These are phyloP conservation scores for Zootermopsis nevadensis DNA, from an alignment of 2,888 invertebrate species.

Conservation along the genomic window DNA sequence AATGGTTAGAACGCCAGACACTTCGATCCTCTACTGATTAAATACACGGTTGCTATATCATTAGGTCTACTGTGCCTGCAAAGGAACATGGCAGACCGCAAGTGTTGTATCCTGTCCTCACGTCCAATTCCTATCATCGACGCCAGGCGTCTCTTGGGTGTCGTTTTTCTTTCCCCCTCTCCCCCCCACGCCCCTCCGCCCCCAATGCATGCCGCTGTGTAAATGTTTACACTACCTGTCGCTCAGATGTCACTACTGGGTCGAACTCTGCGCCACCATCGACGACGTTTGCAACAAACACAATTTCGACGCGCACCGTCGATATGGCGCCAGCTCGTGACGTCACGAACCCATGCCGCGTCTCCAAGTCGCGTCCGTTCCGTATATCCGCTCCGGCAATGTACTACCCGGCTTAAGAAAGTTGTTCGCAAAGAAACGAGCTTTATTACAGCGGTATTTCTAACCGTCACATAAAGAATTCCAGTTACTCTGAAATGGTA, in stretches of 20 bases:
- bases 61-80: too few species aligned
- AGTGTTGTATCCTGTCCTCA: neutral
- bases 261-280: slow-evolving; percentile 23
- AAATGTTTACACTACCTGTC: slow-evolving; percentile 41
- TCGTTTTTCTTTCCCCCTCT: neutral
- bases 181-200: neutral
- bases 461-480: neutral
- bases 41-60: too few species aligned
- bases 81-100: neutral
- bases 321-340: slow-evolving; percentile 39
- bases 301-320: slow-evolving; percentile 24
- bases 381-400: neutral
- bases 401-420: neutral
- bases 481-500: neutral
- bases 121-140: slow-evolving; percentile 25
- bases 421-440: neutral
- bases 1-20: too few species aligned
- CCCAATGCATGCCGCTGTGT: neutral
- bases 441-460: neutral
- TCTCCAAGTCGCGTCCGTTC: neutral
- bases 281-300: slow-evolving; percentile 35
- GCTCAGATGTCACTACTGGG: slow-evolving; percentile 48
- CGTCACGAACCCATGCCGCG: slow-evolving; percentile 32
- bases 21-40: too few species aligned
- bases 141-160: slow-evolving; percentile 32